Evolutionary conservation across 2,888 invertebrate species (phyloP).

Genomic region (Pollenia labialis): DNA sequence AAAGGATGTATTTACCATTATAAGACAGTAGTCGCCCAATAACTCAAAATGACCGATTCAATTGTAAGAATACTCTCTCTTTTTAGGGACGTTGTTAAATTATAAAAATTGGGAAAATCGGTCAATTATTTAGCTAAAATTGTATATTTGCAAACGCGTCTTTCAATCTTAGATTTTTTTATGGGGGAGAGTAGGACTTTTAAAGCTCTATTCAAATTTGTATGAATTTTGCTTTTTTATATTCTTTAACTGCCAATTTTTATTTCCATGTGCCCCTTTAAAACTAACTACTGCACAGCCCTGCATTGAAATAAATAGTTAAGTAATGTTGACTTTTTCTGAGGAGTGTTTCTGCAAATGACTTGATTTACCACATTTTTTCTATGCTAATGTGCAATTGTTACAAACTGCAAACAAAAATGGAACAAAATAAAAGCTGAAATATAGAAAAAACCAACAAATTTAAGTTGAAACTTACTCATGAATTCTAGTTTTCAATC

Average conservation of each 20-base stretch:
- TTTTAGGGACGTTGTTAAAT: no score
- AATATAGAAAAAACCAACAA: constrained; percentile 21
- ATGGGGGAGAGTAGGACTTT: no score
- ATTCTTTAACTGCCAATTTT: not conserved
- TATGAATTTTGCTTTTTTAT: no score
- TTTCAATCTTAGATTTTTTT: no score
- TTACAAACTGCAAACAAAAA: not conserved
- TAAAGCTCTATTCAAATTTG: no score
- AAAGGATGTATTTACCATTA: no score
- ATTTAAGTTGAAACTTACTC: constrained; percentile 28
- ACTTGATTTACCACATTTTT: constrained; percentile 66
- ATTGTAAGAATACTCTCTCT: no score
- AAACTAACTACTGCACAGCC: not conserved
- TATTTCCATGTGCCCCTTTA: not conserved
- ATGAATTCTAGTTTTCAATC: constrained; percentile 30
- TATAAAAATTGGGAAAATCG: no score
- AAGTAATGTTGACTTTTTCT: constrained; percentile 1
- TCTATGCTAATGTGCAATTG: constrained; percentile 37
- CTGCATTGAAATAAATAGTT: not conserved
- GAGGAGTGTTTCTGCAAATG: constrained; percentile 55
- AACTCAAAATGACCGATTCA: no score
- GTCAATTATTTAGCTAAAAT: no score
- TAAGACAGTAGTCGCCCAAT: no score
- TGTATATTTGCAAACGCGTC: no score
- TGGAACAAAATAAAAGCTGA: not conserved